Conservation (phyloP, 2,888 invertebrate genomes). For the Balanococcus diminutus region DNA sequence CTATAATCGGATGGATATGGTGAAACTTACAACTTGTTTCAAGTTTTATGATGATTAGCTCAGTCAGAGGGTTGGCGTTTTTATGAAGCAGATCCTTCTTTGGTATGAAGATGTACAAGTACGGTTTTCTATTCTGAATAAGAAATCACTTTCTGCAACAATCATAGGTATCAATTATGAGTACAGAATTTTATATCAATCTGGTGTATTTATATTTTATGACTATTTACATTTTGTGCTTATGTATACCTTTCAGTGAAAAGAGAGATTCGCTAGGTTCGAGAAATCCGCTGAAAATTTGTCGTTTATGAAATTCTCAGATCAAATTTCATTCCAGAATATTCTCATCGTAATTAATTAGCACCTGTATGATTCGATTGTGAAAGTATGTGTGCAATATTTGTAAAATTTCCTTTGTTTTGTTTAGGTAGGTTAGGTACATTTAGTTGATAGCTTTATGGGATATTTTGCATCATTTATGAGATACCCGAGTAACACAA, state of each 20-base stretch:
- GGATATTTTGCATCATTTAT: not conserved
- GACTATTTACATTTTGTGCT: not conserved
- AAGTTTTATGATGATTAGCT: not conserved
- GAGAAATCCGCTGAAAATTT: not conserved
- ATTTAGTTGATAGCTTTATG: not conserved
- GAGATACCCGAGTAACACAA: not conserved
- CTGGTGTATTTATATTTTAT: not conserved
- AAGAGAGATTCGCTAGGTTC: not conserved
- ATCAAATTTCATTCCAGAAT: not conserved
- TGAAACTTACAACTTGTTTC: not conserved
- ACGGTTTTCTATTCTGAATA: not conserved
- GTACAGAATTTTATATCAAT: not conserved
- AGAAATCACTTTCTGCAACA: not conserved
- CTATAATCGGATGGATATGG: not conserved
- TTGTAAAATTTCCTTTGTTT: not conserved
- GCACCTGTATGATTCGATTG: not conserved
- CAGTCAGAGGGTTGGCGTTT: not conserved
- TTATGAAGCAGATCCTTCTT: not conserved
- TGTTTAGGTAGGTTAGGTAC: not conserved
- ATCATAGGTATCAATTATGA: not conserved
- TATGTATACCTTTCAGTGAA: not conserved
- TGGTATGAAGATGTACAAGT: not conserved
- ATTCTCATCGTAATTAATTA: not conserved
- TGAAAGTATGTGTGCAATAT: not conserved
- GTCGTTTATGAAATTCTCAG: not conserved